Evolutionary conservation across 1,140 invertebrate species (phyloP).

Genomic region (Steinernema khuongi): DNA sequence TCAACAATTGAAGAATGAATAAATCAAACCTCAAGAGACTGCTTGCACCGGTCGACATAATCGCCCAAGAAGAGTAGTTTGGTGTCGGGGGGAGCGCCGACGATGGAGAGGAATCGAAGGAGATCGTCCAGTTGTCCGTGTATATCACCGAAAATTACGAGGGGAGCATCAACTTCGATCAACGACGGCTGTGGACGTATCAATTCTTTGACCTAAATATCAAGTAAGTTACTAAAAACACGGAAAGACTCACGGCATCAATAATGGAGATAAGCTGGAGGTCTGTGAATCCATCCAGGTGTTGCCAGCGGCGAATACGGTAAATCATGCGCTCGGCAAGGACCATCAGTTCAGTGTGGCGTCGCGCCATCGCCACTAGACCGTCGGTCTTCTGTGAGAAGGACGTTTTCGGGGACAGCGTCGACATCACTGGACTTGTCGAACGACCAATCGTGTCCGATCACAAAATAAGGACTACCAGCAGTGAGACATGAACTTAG

Average conservation of each 20-base stretch:
- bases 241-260: constrained; percentile 17
- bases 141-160: constrained; percentile 63
- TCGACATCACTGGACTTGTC: too few species aligned
- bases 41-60: constrained; percentile 81
- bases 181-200: constrained; percentile 24
- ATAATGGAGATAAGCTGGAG: neutral
- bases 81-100: constrained; percentile 93
- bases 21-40: constrained; percentile 66
- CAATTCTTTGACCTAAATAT: neutral
- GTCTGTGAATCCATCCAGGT: constrained; percentile 18
- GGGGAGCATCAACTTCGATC: constrained; percentile 31
- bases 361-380: neutral
- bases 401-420: neutral
- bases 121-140: constrained; percentile 64
- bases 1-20: constrained; percentile 46
- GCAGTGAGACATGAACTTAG: too few species aligned
- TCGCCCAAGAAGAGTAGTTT: constrained; percentile 95
- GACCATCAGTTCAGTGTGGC: neutral
- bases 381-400: constrained; percentile 6
- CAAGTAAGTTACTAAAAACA: neutral
- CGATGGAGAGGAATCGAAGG: constrained; percentile 54
- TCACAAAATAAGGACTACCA: too few species aligned
- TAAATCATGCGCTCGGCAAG: constrained; percentile 2
- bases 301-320: constrained; percentile 9
- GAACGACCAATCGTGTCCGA: too few species aligned